These are phyloP conservation scores for Drosophila tanythrix DNA, from an alignment of 2,888 invertebrate genomes.

Conservation along the genomic window DNA sequence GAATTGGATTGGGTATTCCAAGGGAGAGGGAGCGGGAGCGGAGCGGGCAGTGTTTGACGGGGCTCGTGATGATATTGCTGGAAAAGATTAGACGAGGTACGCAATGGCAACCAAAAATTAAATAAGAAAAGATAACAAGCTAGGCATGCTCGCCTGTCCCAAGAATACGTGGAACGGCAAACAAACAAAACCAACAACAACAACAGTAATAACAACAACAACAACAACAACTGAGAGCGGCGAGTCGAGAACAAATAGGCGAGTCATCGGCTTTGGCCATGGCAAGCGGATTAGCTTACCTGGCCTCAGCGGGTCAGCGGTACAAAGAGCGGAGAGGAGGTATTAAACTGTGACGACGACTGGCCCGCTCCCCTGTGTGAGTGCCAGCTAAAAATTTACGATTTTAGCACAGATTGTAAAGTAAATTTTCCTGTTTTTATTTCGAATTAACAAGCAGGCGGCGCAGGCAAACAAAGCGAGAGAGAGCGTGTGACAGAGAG, in stretches of 20 bases:
- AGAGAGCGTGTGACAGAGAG: not conserved
- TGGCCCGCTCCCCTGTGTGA: conserved; percentile 56
- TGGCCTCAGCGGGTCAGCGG: conserved; percentile 34
- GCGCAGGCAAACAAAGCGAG: conserved; percentile 38
- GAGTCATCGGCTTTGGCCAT: conserved; percentile 73
- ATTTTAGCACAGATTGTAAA: conserved; percentile 82
- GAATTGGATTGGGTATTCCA: not conserved
- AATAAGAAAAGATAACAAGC: conserved; percentile 76
- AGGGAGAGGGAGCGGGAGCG: conserved; percentile 6
- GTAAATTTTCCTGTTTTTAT: conserved; percentile 82
- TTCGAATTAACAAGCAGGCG: conserved; percentile 76
- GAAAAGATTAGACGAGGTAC: conserved; percentile 79
- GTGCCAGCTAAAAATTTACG: conserved; percentile 75
- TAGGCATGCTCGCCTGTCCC: conserved; percentile 55
- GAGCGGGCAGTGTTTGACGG: conserved; percentile 16
- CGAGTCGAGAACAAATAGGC: conserved; percentile 72
- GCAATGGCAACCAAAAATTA: conserved; percentile 77
- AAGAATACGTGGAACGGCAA: conserved; percentile 59
- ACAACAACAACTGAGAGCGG: conserved; percentile 21
- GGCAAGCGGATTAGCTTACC: conserved; percentile 75
- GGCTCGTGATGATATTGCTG: conserved; percentile 78
- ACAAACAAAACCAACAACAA: conserved; percentile 22
- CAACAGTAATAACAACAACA: conserved; percentile 11
- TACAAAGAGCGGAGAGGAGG: not conserved
- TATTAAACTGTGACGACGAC: conserved; percentile 11